Base-by-base conservation (phyloP, 2,797 vertebrate genomes). In the Danio tinwini region DNA sequence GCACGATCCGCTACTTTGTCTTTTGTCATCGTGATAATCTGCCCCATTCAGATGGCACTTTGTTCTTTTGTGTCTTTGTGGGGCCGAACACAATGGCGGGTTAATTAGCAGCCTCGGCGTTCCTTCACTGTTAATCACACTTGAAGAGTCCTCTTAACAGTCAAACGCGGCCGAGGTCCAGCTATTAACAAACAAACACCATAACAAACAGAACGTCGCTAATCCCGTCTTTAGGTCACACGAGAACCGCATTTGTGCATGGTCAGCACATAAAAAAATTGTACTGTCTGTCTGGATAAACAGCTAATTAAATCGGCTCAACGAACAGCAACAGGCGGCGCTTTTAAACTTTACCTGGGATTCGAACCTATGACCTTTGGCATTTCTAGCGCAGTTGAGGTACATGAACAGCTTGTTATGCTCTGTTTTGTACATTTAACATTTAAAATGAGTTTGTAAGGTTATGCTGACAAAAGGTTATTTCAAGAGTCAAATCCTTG, bases 41-140 rank as follows among this genome's bases (percentile, higher is more conserved):
- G 89, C 90, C 79, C 85, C 91, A 93, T 94, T 94, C 91, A 93
- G 91, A 93, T 94, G 92, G 89, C 87, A 94, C 93, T 94, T 94
- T 94, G 92, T 94, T 94, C 93, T 88, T 92, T 93, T 94, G 94
- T 95, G 88, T 94, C 92, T 94, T 94, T 94, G 94, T 94, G 83
- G 86, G 29, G 89, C 5, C 74, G 80, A 80, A 87, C 92, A 93
- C 93, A 95, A 94, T 94, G 91, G 62, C 87, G 88, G 93, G 93
- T 94, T 95, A 94, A 95, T 95, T 95, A 95, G 93, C 92, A 93
- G 93, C 93, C 90, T 90, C 90, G 84, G 87, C 86, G 89, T 93
- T 92, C 90, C 89, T 89, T 89, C 91, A 91, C 92, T 88, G 91
- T 92, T 92, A 91, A 93, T 92, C 91, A 92, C 89, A 90, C 89